Conservation (phyloP, 1,140 invertebrate genomes). For the Teleogryllus occipitalis region DNA sequence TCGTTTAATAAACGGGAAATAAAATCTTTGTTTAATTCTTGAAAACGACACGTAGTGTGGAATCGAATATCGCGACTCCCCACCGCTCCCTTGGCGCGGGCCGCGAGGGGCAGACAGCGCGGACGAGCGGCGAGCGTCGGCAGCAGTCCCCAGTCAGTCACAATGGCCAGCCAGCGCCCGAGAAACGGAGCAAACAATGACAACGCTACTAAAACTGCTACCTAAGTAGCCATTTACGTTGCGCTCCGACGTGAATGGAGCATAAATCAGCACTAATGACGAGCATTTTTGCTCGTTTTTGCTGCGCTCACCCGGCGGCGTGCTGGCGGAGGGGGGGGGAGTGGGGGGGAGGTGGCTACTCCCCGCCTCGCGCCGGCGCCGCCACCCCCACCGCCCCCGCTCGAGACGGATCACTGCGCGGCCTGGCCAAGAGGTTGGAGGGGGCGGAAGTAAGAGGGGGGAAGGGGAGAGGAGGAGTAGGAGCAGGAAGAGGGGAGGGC, state of each 20-base stretch:
- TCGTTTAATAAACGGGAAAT: too few relatives aligned
- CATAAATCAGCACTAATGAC: conserved; percentile 4
- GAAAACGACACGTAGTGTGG: too few relatives aligned
- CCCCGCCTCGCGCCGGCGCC: neutral
- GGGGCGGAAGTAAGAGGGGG: neutral
- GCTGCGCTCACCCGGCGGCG: neutral
- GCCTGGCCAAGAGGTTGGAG: neutral
- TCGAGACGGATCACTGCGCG: too few relatives aligned
- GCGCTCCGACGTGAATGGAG: neutral
- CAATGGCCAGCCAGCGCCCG: neutral
- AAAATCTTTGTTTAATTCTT: too few relatives aligned
- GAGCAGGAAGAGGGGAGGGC: neutral
- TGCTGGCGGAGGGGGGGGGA: neutral
- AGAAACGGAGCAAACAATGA: neutral
- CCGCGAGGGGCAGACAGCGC: neutral
- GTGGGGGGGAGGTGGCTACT: too few relatives aligned
- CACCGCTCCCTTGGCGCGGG: too few relatives aligned
- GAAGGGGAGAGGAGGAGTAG: neutral
- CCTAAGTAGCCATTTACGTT: conserved; percentile 4
- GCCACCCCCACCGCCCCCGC: neutral
- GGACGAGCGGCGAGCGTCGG: neutral
- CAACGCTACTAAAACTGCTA: conserved; percentile 1
- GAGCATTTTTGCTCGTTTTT: conserved; percentile 1
- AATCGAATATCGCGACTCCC: too few relatives aligned
- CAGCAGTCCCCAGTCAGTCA: neutral